Base-by-base conservation (phyloP, 2,888 invertebrate genomes). In the Epiperipatus broadwayi region DNA sequence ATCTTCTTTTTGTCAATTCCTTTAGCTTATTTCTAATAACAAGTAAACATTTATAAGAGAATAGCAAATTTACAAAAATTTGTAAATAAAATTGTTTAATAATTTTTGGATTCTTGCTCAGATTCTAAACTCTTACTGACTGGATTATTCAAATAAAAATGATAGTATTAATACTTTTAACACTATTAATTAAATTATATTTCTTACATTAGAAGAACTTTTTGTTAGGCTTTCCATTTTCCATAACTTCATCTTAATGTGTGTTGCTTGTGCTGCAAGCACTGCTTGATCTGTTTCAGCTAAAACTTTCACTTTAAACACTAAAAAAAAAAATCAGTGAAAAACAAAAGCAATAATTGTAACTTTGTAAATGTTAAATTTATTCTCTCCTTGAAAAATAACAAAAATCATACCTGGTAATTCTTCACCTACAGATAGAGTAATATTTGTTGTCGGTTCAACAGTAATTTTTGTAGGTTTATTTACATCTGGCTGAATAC, bases 231-330 rank as follows among this genome's bases (percentile, higher is more conserved):
- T 25, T 10, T 54, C 54, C 5, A 48, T 42, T 41, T 49, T 52
- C 55, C 54, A 55, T 31, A 56, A 41, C 42, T 53, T 55, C 51
- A 58, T 50, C 4, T 49, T 48, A 22, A 57, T 41, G 39, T 50
- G 47, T 2, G 52, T 48, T 2, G 50, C 36, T 37, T 52, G 51
- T 7, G 54, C 51, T 14, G 46, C 44, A 4, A 46, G 41, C 44
- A 58, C 43, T 10, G 50, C 30, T 5, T 44, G 47, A 4, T 50
- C 54, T 42, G 53, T 54, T 43, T 58, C 58, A 3, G 55, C 49
- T 15, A 51, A 44, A 16, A 57, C 46, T 7, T 45, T 47, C 10
- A 56, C 52, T 22, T 44, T 48, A 37, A 54, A 54, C 25, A 54
- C 56, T 56, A 45, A 14, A 46, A 43, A 4, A 28, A 31, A 22